Base-by-base conservation (phyloP, 2,797 vertebrate genomes). In the Buceros bicornis region DNA sequence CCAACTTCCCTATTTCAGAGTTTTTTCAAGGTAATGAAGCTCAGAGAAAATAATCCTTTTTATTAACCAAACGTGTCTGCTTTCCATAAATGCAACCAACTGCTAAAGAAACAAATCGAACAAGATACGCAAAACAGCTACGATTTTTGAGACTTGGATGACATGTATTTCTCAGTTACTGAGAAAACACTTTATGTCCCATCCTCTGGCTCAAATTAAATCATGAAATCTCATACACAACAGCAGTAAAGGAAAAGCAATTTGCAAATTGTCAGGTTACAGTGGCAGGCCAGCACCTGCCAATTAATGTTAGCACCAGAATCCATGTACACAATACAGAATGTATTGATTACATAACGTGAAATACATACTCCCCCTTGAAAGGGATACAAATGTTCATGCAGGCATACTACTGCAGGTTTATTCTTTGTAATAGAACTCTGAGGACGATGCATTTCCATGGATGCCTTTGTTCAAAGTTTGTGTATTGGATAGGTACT, bases 21-120 rank as follows among this genome's bases (percentile, higher is more conserved):
- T 76, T 65, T 90, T 95, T 90, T 71, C 56, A 82, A 91, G 85
- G 42, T 58, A 84, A 82, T 31, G 54, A 73, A 83, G 45, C 54
- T 82, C 33, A 74, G 69, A 88, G 18, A 73, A 94, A 83, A 79
- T 57, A 8, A 90, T 57, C 22, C 10, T 67, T 84, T 86, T 57
- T 78, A 89, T 86, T 89, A 95, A 82, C 15, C 58, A 77, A 71
- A 61, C 1, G 2, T 1, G 0, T 42, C 33, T 24, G 50, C 42
- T 85, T 80, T 83, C 82, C 76, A 69, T 33, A 82, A 67, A 73
- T 19, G 33, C 48, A 91, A 73, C 33, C 42, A 93, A 74, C 28
- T 82, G 17, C 72, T 86, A n/a, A 73, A 89, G 66, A 78, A 87
- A 82, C 40, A 94, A 66, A 83, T 3, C 69, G 19, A 65, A 43